Percentiles rank a stretch among this genome's conserved stretches.
phyloP scores from a whole-genome alignment of 2,797 vertebrate species.

The Hephaestus fuliginosus region DNA sequence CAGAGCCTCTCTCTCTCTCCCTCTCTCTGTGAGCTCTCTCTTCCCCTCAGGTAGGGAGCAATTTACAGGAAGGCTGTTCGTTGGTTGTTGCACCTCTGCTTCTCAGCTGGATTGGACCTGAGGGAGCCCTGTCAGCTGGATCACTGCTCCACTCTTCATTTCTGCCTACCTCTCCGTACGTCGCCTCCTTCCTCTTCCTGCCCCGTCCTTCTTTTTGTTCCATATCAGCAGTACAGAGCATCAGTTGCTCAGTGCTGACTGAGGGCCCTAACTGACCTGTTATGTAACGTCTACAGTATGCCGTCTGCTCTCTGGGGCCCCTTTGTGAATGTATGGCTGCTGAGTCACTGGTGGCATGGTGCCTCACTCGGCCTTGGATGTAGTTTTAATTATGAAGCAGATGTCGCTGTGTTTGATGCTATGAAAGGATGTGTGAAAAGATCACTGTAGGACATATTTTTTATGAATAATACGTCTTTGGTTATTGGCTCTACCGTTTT shows the following conservation, averaged over 20 bases:
- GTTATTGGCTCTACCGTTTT: background rate
- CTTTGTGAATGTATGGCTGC: conserved; percentile 49
- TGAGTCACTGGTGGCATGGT: conserved; percentile 53
- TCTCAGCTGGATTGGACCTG: conserved; percentile 30
- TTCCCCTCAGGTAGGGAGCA: conserved; percentile 29
- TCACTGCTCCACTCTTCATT: conserved; percentile 39
- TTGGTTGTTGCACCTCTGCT: conserved; percentile 42
- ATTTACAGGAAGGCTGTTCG: conserved; percentile 46
- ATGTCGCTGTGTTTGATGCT: conserved; percentile 27
- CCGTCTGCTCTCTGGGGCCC: conserved; percentile 38
- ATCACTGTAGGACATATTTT: background rate
- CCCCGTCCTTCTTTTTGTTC: background rate
- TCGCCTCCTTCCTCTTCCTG: conserved; percentile 1
- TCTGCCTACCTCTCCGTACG: conserved; percentile 28
- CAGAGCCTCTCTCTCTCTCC: background rate
- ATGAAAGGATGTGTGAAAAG: conserved; percentile 14
- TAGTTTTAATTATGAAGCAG: conserved; percentile 42
- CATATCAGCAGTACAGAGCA: conserved; percentile 51
- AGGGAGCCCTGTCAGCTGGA: conserved; percentile 62
- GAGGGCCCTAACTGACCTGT: conserved; percentile 47
- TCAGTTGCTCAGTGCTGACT: conserved; percentile 53
- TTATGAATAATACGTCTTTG: conserved; percentile 6
- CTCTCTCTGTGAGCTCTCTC: conserved; percentile 6
- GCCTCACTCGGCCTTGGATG: conserved; percentile 24
- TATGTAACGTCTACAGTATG: conserved; percentile 54